Conservation (phyloP, 2,797 vertebrate species). For the Anabas testudineus region DNA sequence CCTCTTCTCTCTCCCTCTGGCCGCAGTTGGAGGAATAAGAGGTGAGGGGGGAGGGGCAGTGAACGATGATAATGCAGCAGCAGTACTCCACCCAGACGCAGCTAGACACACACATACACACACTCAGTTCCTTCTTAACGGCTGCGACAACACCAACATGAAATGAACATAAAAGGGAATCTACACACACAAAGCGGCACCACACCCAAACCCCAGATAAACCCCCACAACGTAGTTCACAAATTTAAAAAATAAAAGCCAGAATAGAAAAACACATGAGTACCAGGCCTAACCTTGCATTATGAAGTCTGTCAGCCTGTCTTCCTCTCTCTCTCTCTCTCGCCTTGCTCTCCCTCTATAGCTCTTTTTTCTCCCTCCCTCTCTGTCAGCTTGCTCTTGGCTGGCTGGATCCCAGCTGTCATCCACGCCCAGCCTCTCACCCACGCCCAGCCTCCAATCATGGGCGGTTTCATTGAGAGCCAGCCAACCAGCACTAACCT, state of each 20-base stretch:
- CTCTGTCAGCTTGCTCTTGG: slow-evolving; percentile 84
- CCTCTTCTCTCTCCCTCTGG: slow-evolving; percentile 73
- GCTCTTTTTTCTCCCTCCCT: slow-evolving; percentile 64
- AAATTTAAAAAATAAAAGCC: slow-evolving; percentile 61
- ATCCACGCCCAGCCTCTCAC: slow-evolving; percentile 85
- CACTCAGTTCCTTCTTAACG: slow-evolving; percentile 73
- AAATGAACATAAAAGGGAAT: slow-evolving; percentile 72
- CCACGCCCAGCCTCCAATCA: slow-evolving; percentile 79
- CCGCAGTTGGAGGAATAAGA: slow-evolving; percentile 79
- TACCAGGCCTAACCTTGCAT: slow-evolving; percentile 87
- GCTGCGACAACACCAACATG: slow-evolving; percentile 68
- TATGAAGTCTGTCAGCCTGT: slow-evolving; percentile 86
- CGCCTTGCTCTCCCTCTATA: slow-evolving; percentile 75
- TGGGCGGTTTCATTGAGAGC: slow-evolving; percentile 60
- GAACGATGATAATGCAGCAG: slow-evolving; percentile 86
- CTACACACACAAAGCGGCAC: slow-evolving; percentile 56
- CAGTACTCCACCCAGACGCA: slow-evolving; percentile 86
- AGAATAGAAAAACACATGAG: slow-evolving; percentile 78
- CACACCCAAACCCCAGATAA: slow-evolving; percentile 73
- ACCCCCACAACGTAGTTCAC: slow-evolving; percentile 63
- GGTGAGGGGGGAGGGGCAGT: slow-evolving; percentile 85
- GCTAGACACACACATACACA: slow-evolving; percentile 70
- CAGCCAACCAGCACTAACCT: slow-evolving; percentile 85
- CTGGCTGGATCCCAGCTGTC: slow-evolving; percentile 88
- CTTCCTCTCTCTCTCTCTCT: slow-evolving; percentile 78